Conservation (phyloP, 2,888 invertebrate genomes). For the Andrena fulva region DNA sequence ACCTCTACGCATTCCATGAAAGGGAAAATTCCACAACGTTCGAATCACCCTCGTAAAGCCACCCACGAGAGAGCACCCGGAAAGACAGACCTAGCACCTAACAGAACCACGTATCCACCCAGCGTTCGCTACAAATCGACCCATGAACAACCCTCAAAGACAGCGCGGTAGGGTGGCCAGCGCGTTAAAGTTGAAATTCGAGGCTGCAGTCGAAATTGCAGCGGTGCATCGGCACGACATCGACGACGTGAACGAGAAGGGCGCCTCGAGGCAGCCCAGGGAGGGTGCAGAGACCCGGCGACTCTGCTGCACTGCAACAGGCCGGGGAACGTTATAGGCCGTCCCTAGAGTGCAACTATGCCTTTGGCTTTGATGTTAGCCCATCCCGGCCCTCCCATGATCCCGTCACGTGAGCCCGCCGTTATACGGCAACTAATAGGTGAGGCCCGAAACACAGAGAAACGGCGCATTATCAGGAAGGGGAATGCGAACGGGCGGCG, state of each 20-base stretch:
- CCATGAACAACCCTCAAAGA: constrained; percentile 35
- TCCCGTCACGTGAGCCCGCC: constrained; percentile 76
- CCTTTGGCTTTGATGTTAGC: constrained; percentile 84
- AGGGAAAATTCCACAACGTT: too few relatives aligned
- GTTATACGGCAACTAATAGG: constrained; percentile 76
- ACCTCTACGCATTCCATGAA: too few relatives aligned
- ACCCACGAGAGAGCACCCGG: too few relatives aligned
- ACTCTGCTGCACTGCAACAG: constrained; percentile 36
- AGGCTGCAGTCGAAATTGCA: constrained; percentile 39
- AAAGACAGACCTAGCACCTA: too few relatives aligned
- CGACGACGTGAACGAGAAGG: constrained; percentile 40
- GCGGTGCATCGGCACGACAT: constrained; percentile 19
- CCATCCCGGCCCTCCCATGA: constrained; percentile 10
- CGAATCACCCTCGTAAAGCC: too few relatives aligned
- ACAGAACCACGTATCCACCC: too few relatives aligned
- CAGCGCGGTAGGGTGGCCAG: not conserved
- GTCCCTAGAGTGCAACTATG: constrained; percentile 83
- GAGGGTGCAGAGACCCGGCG: constrained; percentile 9
- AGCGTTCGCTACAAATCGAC: too few relatives aligned
- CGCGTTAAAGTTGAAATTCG: constrained; percentile 42
- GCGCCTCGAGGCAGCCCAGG: constrained; percentile 61
- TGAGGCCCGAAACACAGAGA: constrained; percentile 66
- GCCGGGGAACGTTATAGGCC: constrained; percentile 72
- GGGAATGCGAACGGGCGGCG: constrained; percentile 39
- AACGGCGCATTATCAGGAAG: constrained; percentile 68